Percentiles rank a stretch among this genome's conserved stretches.
Evolutionary conservation across 2,113 vertebrate species (phyloP).

Genomic region (Ellobius talpinus): DNA sequence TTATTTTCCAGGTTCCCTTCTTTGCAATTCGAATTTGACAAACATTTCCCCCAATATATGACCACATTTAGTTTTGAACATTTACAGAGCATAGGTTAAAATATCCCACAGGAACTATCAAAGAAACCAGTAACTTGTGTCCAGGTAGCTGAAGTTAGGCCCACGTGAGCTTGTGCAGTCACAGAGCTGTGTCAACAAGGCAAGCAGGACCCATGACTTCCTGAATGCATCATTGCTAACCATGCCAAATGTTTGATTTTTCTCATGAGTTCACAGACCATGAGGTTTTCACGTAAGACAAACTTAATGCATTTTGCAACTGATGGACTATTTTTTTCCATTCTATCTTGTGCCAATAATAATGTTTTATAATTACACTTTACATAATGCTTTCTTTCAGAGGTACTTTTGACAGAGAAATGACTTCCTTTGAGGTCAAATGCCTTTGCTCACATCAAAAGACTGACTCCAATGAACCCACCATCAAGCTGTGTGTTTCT

Average conservation of each 20-base stretch:
- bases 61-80: background rate
- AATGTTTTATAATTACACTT: conserved; percentile 72
- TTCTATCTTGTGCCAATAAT: conserved; percentile 51
- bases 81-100: conserved; percentile 20
- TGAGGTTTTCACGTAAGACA: conserved; percentile 44
- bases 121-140: background rate
- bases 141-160: background rate
- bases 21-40: background rate
- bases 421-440: conserved; percentile 74
- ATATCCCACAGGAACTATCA: background rate
- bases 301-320: conserved; percentile 69
- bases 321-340: conserved; percentile 21
- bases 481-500: conserved; percentile 60
- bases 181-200: conserved; percentile 1
- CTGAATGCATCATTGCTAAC: conserved; percentile 41
- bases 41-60: background rate
- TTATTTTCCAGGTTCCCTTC: background rate
- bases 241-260: conserved; percentile 57
- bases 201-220: conserved; percentile 57
- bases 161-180: background rate
- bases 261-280: conserved; percentile 73
- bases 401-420: conserved; percentile 62
- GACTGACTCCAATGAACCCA: background rate
- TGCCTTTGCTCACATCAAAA: conserved; percentile 75
- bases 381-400: conserved; percentile 25